phyloP scores from a whole-genome alignment of 2,797 vertebrate genomes.

The Falco columbarius region DNA sequence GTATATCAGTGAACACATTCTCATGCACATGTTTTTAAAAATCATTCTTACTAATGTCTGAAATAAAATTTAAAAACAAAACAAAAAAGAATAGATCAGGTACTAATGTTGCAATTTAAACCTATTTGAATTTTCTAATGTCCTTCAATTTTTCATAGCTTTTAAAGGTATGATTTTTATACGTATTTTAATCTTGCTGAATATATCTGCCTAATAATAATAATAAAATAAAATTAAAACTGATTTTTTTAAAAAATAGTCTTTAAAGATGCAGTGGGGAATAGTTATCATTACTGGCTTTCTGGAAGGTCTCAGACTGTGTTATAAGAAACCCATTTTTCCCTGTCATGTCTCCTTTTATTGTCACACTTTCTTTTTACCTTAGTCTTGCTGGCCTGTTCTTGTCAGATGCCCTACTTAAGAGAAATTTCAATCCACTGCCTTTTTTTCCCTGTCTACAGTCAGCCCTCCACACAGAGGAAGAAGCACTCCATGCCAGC shows the following conservation, averaged over 20 bases:
- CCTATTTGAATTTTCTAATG: constrained; percentile 68
- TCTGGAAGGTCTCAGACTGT: constrained; percentile 58
- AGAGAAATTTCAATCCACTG: not conserved
- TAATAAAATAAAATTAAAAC: constrained; percentile 73
- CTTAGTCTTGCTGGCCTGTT: not conserved
- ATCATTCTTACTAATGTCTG: constrained; percentile 60
- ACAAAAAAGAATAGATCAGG: constrained; percentile 62
- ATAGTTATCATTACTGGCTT: constrained; percentile 71
- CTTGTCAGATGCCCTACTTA: not conserved
- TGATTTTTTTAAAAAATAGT: constrained; percentile 49
- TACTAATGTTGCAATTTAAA: constrained; percentile 76
- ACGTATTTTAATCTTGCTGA: constrained; percentile 13
- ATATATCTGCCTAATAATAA: constrained; percentile 59
- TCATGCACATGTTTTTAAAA: constrained; percentile 76
- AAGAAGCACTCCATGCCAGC: not conserved
- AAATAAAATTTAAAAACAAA: constrained; percentile 74
- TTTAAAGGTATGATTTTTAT: constrained; percentile 62
- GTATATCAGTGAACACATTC: constrained; percentile 48
- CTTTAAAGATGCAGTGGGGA: constrained; percentile 76
- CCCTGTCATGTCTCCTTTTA: not conserved
- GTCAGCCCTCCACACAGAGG: not conserved
- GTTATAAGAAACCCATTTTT: constrained; percentile 45
- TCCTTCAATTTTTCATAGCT: constrained; percentile 54
- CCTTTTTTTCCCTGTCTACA: not conserved
- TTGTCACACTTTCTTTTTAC: not conserved